phyloP scores from a whole-genome alignment of 1,140 invertebrate genomes.

The Nilaparvata lugens region DNA sequence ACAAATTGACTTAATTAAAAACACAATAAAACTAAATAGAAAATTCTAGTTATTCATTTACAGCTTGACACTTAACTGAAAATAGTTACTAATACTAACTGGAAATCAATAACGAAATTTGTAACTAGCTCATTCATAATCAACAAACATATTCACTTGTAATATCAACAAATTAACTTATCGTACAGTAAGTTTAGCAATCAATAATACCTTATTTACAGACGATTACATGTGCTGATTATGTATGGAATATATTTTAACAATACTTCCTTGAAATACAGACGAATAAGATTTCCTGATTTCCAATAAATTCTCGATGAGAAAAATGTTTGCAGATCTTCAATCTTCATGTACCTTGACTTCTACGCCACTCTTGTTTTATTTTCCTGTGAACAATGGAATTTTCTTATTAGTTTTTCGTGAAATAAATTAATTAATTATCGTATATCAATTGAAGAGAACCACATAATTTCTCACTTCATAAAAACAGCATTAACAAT shows the following conservation, averaged over 20 bases:
- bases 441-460: too few relatives aligned
- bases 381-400: background rate
- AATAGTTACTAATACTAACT: background rate
- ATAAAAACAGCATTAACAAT: too few relatives aligned
- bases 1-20: too few relatives aligned
- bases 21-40: background rate
- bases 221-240: slow-evolving; percentile 2
- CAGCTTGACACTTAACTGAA: background rate
- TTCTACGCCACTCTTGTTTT: background rate
- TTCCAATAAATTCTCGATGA: background rate
- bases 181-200: background rate
- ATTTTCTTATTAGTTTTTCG: background rate
- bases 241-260: background rate
- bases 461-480: too few relatives aligned
- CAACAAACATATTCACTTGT: background rate
- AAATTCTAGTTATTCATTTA: background rate
- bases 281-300: background rate
- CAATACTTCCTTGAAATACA: background rate
- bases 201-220: slow-evolving; percentile 1
- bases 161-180: background rate
- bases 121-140: background rate
- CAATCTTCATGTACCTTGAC: background rate
- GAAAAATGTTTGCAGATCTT: background rate
- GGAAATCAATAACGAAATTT: background rate
- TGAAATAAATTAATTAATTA: too few relatives aligned